Evolutionary conservation across 1,140 invertebrate genomes (phyloP), one percentile per base, ranked within the genome.

Genomic region (Drosophila pseudoananassae): DNA sequence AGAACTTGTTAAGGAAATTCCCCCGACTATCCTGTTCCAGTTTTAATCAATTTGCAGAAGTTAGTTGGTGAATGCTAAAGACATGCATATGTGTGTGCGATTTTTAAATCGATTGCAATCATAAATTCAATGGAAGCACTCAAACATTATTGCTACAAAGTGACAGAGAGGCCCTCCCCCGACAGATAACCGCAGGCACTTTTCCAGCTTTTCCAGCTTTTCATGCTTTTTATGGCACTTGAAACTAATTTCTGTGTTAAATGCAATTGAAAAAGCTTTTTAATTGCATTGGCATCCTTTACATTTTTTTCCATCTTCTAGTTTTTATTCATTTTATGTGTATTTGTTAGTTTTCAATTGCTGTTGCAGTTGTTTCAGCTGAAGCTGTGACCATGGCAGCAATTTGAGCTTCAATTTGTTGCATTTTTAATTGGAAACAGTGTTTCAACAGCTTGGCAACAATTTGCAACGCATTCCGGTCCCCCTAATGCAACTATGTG

Each of bases 371-470:
- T 27, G 47, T 6, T 27, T 25, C n/a, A 14, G 47, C 6, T 60
- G 33, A 12, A 14, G 25, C n/a, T 60, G 50, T 15, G 43, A 12
- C 55, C 40, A 61, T 29, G 56, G 31, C 31, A 63, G 29, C 57
- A 38, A 50, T 63, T 68, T 46, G 50, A 27, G 23, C 51, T 69
- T 27, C 51, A 69, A 69, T 65, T 78, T 59, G 56, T 59, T 57
- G 40, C 55, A 78, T 66, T 78, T 78, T 78, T 78, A 58, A 66
- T 65, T 75, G 46, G 59, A 71, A 43, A 52, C 68, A 47, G 43
- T 58, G 66, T 60, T 60, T 57, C 52, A 53, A 76, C 74, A 76
- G 49, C 57, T 63, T 55, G 49, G 53, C 68, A 82, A 81, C 68
- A 77, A 38, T 72, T 78, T 59, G 38, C 40, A 31, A 17, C 40